phyloP scores from a whole-genome alignment of 2,113 vertebrate genomes.

The Promerops cafer region DNA sequence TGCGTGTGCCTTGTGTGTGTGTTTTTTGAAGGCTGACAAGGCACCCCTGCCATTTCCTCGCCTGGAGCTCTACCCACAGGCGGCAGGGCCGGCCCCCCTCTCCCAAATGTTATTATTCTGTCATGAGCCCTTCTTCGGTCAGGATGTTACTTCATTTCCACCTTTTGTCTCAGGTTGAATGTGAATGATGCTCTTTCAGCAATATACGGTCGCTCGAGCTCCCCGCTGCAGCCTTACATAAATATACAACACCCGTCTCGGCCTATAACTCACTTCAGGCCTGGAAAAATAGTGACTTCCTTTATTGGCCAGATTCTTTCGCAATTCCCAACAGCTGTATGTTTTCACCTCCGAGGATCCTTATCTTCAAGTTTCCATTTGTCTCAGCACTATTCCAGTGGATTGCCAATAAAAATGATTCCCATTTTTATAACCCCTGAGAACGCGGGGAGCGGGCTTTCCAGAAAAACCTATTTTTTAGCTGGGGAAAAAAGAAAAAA shows the following conservation, averaged over 20 bases:
- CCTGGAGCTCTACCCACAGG: constrained; percentile 71
- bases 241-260: constrained; percentile 92
- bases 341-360: constrained; percentile 81
- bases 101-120: constrained; percentile 92
- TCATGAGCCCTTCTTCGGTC: constrained; percentile 86
- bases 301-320: constrained; percentile 93
- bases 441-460: constrained; percentile 62
- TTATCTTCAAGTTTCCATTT: constrained; percentile 87
- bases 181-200: constrained; percentile 96
- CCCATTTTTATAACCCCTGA: constrained; percentile 83
- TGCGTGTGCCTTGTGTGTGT: constrained; percentile 22
- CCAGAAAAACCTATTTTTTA: constrained; percentile 47
- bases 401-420: constrained; percentile 84
- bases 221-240: constrained; percentile 91
- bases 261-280: constrained; percentile 86
- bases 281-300: constrained; percentile 98
- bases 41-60: constrained; percentile 87
- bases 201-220: constrained; percentile 91
- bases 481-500: not conserved
- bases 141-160: constrained; percentile 99
- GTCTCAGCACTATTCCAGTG: constrained; percentile 79
- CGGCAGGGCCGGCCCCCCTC: constrained; percentile 69
- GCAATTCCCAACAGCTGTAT: constrained; percentile 87
- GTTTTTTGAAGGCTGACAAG: constrained; percentile 81
- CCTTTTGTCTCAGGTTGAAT: constrained; percentile 96